A percentile compares a stretch with the other conserved stretches of the same genome.
These are phyloP conservation scores for Aselliscus stoliczkanus DNA, from an alignment of 2,797 vertebrate species.

Conservation along the genomic window DNA sequence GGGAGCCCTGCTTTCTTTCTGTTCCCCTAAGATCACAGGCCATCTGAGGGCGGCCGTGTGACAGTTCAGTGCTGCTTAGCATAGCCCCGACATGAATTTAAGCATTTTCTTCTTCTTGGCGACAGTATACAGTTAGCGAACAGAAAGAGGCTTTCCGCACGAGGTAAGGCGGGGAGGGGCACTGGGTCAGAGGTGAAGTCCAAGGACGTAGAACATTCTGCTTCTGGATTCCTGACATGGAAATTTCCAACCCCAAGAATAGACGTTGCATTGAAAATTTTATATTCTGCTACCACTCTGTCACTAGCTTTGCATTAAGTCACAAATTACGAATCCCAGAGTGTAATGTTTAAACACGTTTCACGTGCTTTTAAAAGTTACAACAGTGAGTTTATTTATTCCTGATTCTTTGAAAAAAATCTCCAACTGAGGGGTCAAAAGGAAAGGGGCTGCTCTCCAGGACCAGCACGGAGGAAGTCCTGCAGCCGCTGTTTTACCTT, in stretches of 20 bases:
- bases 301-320: not conserved
- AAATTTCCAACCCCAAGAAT: not conserved
- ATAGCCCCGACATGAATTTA: not conserved
- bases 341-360: not conserved
- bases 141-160: not conserved
- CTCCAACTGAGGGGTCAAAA: not conserved
- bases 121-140: not conserved
- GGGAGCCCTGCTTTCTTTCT: not conserved
- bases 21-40: not conserved
- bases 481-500: not conserved
- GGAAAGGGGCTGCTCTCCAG: not conserved
- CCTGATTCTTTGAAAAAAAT: not conserved
- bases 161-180: not conserved
- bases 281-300: not conserved
- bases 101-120: not conserved
- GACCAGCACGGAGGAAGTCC: not conserved
- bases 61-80: rapidly evolving
- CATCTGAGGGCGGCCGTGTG: rapidly evolving
- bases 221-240: not conserved
- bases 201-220: not conserved
- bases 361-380: not conserved
- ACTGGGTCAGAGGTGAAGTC: rapidly evolving
- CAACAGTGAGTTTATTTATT: not conserved
- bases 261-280: not conserved
- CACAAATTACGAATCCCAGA: not conserved